These are phyloP conservation scores for Ostrea denselamellosa DNA, from an alignment of 1,140 invertebrate species.

Conservation along the genomic window DNA sequence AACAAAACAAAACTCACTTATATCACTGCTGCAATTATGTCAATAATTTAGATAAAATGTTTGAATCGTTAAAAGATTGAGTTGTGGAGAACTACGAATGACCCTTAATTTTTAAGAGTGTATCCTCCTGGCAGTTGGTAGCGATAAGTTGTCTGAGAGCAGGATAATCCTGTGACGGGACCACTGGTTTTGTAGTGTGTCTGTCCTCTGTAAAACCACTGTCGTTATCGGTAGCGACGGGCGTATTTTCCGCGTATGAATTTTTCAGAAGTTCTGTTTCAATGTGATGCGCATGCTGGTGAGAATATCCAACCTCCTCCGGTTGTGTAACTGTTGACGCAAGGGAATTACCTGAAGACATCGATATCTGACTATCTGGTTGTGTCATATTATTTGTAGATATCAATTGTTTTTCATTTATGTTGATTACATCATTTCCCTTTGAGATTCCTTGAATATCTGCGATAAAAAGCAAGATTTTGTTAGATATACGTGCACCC, in stretches of 20 bases:
- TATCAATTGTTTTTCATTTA: not conserved
- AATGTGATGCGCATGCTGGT: not conserved
- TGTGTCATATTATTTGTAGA: not conserved
- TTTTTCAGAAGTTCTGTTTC: slow-evolving; percentile 15
- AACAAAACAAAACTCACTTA: too few relatives aligned
- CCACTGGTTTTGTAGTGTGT: not conserved
- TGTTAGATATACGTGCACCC: too few relatives aligned
- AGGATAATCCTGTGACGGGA: not conserved
- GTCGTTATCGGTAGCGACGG: not conserved
- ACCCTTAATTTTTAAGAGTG: not conserved
- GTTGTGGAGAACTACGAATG: too few relatives aligned
- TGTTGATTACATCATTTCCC: not conserved
- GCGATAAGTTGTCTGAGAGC: not conserved
- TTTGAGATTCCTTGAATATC: not conserved
- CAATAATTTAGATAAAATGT: too few relatives aligned
- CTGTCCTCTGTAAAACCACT: slow-evolving; percentile 6
- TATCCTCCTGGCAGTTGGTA: not conserved
- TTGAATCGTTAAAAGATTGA: too few relatives aligned
- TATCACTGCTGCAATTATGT: too few relatives aligned
- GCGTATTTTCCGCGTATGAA: not conserved
- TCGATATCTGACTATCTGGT: not conserved
- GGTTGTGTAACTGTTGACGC: slow-evolving; percentile 13
- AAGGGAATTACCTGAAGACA: not conserved
- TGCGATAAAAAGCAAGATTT: not conserved
- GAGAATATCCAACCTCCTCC: not conserved